Percentiles rank a stretch among this genome's conserved stretches.
phyloP scores from a whole-genome alignment of 2,113 vertebrate species.

The Malurus elegans region DNA sequence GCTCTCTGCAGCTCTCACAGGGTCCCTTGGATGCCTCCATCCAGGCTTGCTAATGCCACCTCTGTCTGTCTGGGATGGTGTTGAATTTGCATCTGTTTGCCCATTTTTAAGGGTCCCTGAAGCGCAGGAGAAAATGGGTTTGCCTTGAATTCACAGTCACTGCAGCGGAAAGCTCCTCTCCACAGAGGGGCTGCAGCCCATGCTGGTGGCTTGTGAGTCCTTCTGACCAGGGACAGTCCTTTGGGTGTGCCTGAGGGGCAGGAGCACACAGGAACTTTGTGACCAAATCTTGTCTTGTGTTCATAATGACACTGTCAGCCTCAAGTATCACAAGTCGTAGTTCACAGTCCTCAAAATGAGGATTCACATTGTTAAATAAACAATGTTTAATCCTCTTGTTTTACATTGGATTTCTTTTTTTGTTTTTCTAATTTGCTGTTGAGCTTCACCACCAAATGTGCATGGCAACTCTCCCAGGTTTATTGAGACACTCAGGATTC shows the following conservation, averaged over 20 bases:
- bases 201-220: not conserved
- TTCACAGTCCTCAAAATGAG: not conserved
- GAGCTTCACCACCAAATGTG: not conserved
- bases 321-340: not conserved
- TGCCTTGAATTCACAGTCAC: not conserved
- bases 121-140: not conserved
- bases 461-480: not conserved
- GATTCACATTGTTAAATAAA: not conserved
- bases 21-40: not conserved
- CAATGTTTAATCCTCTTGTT: not conserved
- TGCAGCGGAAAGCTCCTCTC: not conserved
- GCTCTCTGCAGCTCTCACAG: fast-evolving
- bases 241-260: not conserved
- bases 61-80: not conserved
- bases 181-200: not conserved
- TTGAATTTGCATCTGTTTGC: fast-evolving
- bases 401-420: not conserved
- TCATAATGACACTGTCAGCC: not conserved
- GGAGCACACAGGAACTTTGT: not conserved
- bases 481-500: not conserved
- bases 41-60: not conserved
- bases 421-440: not conserved
- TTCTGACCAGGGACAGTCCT: not conserved
- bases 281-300: not conserved
- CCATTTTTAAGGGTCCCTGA: not conserved